Base-by-base conservation (phyloP, 2,888 invertebrate species). In the Leptothorax acervorum region DNA sequence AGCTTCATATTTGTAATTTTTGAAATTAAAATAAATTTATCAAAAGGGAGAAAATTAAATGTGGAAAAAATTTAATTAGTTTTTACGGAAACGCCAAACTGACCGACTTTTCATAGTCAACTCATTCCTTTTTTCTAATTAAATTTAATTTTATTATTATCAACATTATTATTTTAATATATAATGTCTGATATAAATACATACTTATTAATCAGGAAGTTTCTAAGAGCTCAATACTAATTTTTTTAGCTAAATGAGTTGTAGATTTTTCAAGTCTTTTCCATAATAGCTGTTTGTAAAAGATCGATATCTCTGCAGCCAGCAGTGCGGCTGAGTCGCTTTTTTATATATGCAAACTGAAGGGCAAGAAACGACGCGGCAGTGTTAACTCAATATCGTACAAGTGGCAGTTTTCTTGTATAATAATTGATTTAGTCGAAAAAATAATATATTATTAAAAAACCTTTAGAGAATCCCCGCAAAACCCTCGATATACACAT, bases 331-430 rank as follows among this genome's bases (percentile, higher is more conserved):
- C 23, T 23, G 23, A 1, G 42, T 65, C 42, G 65, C 42, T 42
- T 65, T 65, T 65, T 65, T 65, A 65, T 62, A 35, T n/a, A 62
- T 42, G 42, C 65, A 28, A 42, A 42, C 42, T 65, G 65, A 65
- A 65, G 15, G 23, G 42, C n/a, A 65, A 65, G 42, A 65, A 35
- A 39, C 62, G 62, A 65, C 23, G 12, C n/a, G 12, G 42, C 15
- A 45, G 42, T 42, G 42, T 65, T 65, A 65, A 65, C 62, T 62
- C 28, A 62, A 62, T 62, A 65, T 28, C 15, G 6, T 65, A 42
- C 15, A 42, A 65, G 5, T 65, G 23, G 39, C 65, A 42, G n/a
- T 65, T 65, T 42, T 65, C 15, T 65, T 15, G 42, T 65, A 65
- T 18, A 31, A 39, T 53, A 60, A 39, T 0, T 62, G 4, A 62